Evolutionary conservation across 1,140 invertebrate species (phyloP), one percentile per base, ranked within the genome.

Genomic region (Colletes latitarsis): DNA sequence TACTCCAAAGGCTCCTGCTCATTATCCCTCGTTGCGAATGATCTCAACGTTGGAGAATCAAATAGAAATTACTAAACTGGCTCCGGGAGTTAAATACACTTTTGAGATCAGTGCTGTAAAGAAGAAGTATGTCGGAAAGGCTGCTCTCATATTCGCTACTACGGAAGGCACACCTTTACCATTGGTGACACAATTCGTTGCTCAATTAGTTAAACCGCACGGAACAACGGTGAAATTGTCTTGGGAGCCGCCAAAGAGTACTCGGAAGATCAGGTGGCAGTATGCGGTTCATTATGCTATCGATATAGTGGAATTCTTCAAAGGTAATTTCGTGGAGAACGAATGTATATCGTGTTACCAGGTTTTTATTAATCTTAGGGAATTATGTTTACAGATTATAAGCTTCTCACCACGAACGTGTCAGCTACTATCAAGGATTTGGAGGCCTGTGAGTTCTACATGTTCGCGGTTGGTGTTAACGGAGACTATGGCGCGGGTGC

Each of bases 361-460:
- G 49, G 10, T 49, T 9, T 49, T 49, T 49, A 49, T 4, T 64
- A 41, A 43, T 43, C 15, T 43, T 43, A 72, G 4, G 10, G 41
- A 3, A 41, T n/a, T 64, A 1, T 14, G 10, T 64, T 83, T 68
- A 4, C 12, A 82, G 77, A 39, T 6, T 52, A 62, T 30, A 75
- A 76, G 15, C 12, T 79, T 12, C 84, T 92, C 19, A 97, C 96
- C 0, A 93, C 91, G 3, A 94, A 95, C 70, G 93, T 95, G 3
- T 94, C 94, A 3, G 92, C 94, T 3, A 93, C 94, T 1, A 93
- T 97, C 9, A 93, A 94, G 17, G 92, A 95, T 81, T 89, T 98
- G 79, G 94, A 95, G 67, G 94, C 96, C 4, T 98, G 97, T 87
- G 96, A 96, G 84, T 94, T 92, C 0, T 98, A 97, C 87, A 88